Conservation (phyloP, 2,797 vertebrate genomes). For the Schizopygopsis pylzovi region DNA sequence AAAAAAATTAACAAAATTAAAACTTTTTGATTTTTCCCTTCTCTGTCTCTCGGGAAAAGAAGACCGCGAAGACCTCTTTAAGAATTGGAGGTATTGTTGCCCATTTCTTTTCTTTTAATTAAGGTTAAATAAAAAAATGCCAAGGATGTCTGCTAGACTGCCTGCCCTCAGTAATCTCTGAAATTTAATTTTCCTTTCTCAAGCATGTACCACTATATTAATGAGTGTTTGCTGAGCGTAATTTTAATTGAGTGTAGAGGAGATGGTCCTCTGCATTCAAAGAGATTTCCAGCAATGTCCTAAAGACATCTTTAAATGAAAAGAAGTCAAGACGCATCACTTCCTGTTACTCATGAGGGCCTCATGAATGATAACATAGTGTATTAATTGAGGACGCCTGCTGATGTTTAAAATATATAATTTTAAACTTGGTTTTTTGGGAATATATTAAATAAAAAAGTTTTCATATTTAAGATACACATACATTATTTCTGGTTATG, state of each 20-base stretch:
- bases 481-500: not conserved
- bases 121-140: slow-evolving; percentile 52
- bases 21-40: not conserved
- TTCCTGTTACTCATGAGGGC: slow-evolving; percentile 3
- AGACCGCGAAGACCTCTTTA: slow-evolving; percentile 20
- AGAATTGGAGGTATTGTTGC: slow-evolving; percentile 24
- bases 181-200: slow-evolving; percentile 56
- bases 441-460: not conserved
- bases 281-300: slow-evolving; percentile 14
- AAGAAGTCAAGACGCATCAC: not conserved
- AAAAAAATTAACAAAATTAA: no score
- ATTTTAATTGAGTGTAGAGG: slow-evolving; percentile 38
- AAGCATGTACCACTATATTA: slow-evolving; percentile 49
- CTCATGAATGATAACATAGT: slow-evolving; percentile 16
- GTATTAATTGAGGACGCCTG: not conserved
- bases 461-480: not conserved
- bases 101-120: slow-evolving; percentile 59
- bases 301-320: slow-evolving; percentile 19
- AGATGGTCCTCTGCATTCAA: slow-evolving; percentile 41
- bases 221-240: slow-evolving; percentile 54
- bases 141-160: slow-evolving; percentile 44
- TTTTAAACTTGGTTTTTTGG: not conserved
- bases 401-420: not conserved
- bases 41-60: not conserved
- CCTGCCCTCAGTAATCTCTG: slow-evolving; percentile 51